A percentile compares a stretch with the other conserved stretches of the same genome.
Evolutionary conservation across 2,888 invertebrate genomes (phyloP).

Genomic region (Plutella xylostella): DNA sequence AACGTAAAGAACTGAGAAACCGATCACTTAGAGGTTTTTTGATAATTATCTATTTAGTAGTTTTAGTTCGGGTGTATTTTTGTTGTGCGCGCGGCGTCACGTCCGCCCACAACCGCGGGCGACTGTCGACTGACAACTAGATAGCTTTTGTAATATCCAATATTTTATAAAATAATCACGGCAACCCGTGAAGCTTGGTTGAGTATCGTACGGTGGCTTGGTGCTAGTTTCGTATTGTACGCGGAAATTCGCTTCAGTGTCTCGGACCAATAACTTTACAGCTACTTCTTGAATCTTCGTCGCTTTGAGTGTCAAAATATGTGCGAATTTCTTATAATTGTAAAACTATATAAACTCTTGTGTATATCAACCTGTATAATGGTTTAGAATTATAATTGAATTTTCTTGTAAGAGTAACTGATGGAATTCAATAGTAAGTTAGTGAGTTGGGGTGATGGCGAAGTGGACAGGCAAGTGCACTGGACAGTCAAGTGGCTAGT

Average conservation of each 20-base stretch:
- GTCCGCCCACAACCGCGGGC: slow-evolving; percentile 7
- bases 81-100: slow-evolving; percentile 31
- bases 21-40: slow-evolving; percentile 37
- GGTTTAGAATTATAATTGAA: slow-evolving; percentile 61
- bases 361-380: slow-evolving; percentile 68
- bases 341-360: slow-evolving; percentile 57
- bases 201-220: slow-evolving; percentile 58
- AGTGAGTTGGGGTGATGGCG: slow-evolving; percentile 46
- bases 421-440: slow-evolving; percentile 43
- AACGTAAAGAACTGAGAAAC: slow-evolving; percentile 26
- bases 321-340: slow-evolving; percentile 62
- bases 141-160: slow-evolving; percentile 44
- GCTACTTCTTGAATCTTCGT: slow-evolving; percentile 57
- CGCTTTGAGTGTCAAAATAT: slow-evolving; percentile 70
- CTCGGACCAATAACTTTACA: slow-evolving; percentile 64
- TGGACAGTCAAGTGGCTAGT: no score
- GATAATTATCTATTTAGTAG: slow-evolving; percentile 55
- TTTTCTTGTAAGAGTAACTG: slow-evolving; percentile 54
- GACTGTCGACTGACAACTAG: slow-evolving; percentile 20
- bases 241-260: slow-evolving; percentile 62
- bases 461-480: slow-evolving; percentile 14
- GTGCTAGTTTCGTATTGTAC: slow-evolving; percentile 56
- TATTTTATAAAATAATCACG: slow-evolving; percentile 14
- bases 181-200: slow-evolving; percentile 33
- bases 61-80: slow-evolving; percentile 36